Evolutionary conservation across 2,888 invertebrate species (phyloP).

Genomic region (Hyposoter didymator): DNA sequence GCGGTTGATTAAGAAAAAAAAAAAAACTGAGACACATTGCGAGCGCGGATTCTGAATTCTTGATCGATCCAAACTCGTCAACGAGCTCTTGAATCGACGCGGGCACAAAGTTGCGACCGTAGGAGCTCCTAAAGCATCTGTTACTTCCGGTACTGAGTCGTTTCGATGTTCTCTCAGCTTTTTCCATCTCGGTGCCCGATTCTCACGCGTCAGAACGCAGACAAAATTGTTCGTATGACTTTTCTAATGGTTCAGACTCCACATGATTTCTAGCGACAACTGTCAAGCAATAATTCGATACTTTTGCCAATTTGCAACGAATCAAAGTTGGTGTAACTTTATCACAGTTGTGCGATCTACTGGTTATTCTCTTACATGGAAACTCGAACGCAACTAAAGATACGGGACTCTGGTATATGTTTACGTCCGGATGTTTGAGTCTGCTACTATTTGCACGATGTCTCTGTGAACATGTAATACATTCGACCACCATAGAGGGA

Average conservation of each 20-base stretch:
- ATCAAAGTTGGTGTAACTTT: neutral
- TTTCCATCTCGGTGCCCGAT: neutral
- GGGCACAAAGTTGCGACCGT: neutral
- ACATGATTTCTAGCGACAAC: neutral
- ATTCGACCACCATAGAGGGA: constrained; percentile 40
- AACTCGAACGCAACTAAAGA: constrained; percentile 12
- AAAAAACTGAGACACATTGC: neutral
- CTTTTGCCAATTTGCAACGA: constrained; percentile 14
- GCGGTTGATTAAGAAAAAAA: neutral
- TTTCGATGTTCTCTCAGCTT: too few species aligned
- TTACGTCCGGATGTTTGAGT: constrained; percentile 53
- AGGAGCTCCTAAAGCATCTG: neutral
- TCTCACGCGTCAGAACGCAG: neutral
- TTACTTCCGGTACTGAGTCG: too few species aligned
- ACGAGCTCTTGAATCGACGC: neutral
- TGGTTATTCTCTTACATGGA: neutral
- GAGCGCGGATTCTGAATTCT: neutral
- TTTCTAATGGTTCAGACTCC: neutral
- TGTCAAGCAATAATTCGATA: constrained; percentile 2
- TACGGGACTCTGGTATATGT: neutral
- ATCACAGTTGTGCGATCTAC: neutral
- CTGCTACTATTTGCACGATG: constrained; percentile 36
- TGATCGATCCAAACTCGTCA: neutral
- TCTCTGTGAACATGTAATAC: constrained; percentile 35
- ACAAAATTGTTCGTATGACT: neutral